Evolutionary conservation across 1,140 invertebrate species (phyloP).

Genomic region (Drosophila obscura): DNA sequence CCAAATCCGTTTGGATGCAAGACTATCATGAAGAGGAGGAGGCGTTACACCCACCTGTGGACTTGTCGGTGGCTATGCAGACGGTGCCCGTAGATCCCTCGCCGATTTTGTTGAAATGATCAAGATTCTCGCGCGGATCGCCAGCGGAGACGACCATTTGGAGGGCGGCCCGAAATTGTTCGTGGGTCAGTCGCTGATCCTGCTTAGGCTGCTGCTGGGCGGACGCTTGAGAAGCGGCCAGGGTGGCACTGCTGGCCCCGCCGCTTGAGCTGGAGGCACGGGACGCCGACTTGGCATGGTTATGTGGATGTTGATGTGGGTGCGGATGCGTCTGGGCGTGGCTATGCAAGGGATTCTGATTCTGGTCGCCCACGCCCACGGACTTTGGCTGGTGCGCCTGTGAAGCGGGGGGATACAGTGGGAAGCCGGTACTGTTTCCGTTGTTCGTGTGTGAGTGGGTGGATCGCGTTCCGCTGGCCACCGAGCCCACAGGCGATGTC

Average conservation of each 20-base stretch:
- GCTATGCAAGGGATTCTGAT: constrained; percentile 72
- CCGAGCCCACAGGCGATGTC: constrained; percentile 79
- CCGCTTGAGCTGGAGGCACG: constrained; percentile 76
- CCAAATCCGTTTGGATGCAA: no score
- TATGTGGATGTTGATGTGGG: constrained; percentile 29
- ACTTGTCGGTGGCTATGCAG: constrained; percentile 95
- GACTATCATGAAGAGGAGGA: neutral
- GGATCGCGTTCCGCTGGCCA: constrained; percentile 73
- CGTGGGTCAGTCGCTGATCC: constrained; percentile 96
- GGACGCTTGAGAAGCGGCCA: constrained; percentile 7
- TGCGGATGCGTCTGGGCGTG: constrained; percentile 36
- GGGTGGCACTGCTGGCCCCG: constrained; percentile 52
- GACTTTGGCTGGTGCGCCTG: constrained; percentile 55
- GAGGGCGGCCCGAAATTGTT: constrained; percentile 98
- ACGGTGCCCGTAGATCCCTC: constrained; percentile 99
- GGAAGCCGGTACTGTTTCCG: constrained; percentile 49
- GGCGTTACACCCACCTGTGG: constrained; percentile 84
- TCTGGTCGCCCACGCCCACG: constrained; percentile 58
- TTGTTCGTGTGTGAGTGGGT: constrained; percentile 77
- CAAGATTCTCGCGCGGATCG: constrained; percentile 96
- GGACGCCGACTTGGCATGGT: constrained; percentile 67
- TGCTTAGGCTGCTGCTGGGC: constrained; percentile 85
- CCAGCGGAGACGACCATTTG: constrained; percentile 98
- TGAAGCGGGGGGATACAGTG: constrained; percentile 64
- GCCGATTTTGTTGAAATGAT: constrained; percentile 98